Evolutionary conservation across 2,888 invertebrate genomes (phyloP), one percentile per base, ranked within the genome.

Genomic region (Frankliniella intonsa): DNA sequence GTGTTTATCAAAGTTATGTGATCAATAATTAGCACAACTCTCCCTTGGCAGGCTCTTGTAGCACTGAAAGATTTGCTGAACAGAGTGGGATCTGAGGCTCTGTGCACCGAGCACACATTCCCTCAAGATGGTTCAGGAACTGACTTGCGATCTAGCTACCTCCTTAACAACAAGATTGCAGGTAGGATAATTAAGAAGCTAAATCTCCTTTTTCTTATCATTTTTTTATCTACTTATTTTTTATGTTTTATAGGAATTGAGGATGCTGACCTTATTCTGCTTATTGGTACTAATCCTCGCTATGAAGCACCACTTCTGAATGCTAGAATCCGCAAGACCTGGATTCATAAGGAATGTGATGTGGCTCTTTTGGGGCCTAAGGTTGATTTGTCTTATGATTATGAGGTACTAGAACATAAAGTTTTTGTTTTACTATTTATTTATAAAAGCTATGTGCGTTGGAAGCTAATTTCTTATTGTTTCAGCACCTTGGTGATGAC

Each of bases 241-340:
- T 10, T 50, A 12, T 81, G 50, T 81, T 55, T 84, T 84, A 12
- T 88, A 92, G 94, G 93, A 80, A 91, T 98, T 50, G 99, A 99
- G 88, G 95, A 98, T 83, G 95, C 98, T 0, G 99, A 99, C 89
- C 91, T 95, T 82, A 92, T 99, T 27, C 89, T 99, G 0, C 89
- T 99, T 81, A 93, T 99, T 85, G 99, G 99, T 82, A 97, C 98
- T 1, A 99, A 99, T 90, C 96, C 98, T 0, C 92, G 99, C 81
- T 97, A 95, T 88, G 99, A 99, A 89, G 99, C 99, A 76, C 98
- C 99, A 0, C 90, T 99, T 51, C 90, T 99, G 83, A 99, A 99
- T 89, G 94, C 99, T 0, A 92, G 99, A 86, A 92, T 99, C 84
- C 93, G 99, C 83, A 99, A 99, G 89, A 93, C 94, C 83, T 99